Evolutionary conservation across 2,113 vertebrate genomes (phyloP).

Genomic region (Leucoraja erinaceus): DNA sequence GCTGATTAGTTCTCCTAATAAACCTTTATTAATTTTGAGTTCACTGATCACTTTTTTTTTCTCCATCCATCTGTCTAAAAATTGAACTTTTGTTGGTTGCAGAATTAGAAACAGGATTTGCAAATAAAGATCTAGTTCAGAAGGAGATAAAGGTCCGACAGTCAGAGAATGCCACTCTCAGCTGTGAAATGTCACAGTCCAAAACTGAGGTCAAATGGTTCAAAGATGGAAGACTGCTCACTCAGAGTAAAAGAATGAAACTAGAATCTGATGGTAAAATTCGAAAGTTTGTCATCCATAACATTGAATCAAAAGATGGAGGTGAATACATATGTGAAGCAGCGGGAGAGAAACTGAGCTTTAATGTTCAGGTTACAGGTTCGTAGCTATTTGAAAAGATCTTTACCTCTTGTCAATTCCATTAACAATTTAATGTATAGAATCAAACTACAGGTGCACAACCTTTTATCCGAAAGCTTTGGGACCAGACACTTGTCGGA

Average conservation of each 20-base stretch:
- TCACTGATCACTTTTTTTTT: no score
- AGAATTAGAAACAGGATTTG: conserved; percentile 52
- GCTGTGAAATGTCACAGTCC: conserved; percentile 61
- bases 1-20: no score
- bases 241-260: conserved; percentile 62
- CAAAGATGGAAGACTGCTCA: conserved; percentile 76
- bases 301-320: conserved; percentile 66
- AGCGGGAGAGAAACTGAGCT: conserved; percentile 64
- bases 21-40: no score
- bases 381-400: conserved; percentile 39
- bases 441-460: not conserved
- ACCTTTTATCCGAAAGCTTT: no score
- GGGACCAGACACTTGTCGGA: no score
- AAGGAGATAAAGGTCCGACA: conserved; percentile 63
- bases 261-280: conserved; percentile 56
- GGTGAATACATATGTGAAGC: conserved; percentile 74
- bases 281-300: conserved; percentile 64
- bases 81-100: conserved; percentile 13
- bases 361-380: conserved; percentile 76
- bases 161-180: conserved; percentile 69
- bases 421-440: not conserved
- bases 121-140: conserved; percentile 54
- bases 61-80: conserved; percentile 41
- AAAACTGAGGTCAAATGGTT: conserved; percentile 75
- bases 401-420: not conserved